These are phyloP conservation scores for Camelus bactrianus DNA, from an alignment of 2,113 vertebrate species.

Conservation along the genomic window DNA sequence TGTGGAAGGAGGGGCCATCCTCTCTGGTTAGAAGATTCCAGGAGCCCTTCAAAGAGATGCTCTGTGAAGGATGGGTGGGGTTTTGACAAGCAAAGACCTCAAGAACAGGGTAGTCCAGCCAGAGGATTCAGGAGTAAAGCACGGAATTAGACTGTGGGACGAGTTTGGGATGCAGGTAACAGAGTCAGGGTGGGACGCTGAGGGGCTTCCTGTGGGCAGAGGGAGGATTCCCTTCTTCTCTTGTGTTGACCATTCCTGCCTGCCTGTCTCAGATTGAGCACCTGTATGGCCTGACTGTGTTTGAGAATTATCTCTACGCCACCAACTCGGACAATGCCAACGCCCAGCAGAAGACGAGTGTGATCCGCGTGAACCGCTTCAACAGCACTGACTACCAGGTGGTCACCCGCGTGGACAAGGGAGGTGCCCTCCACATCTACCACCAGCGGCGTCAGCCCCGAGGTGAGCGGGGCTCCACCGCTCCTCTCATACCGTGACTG, in stretches of 20 bases:
- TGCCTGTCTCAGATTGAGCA: conserved; percentile 92
- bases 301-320: conserved; percentile 98
- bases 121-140: neutral
- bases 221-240: neutral
- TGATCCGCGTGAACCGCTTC: conserved; percentile 97
- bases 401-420: conserved; percentile 96
- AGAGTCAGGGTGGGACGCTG: neutral
- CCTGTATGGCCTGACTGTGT: conserved; percentile 96
- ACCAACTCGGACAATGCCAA: conserved; percentile 98
- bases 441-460: conserved; percentile 97
- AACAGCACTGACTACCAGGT: conserved; percentile 97
- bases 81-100: neutral
- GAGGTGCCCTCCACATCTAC: conserved; percentile 96
- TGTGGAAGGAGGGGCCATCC: neutral
- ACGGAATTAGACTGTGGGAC: fast-evolving
- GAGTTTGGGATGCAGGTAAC: neutral
- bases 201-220: neutral
- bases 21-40: conserved; percentile 1
- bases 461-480: conserved; percentile 84
- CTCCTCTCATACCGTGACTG: neutral
- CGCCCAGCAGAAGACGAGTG: conserved; percentile 96
- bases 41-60: conserved; percentile 21
- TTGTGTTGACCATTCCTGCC: neutral
- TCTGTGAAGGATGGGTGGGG: neutral
- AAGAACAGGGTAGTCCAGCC: neutral